A percentile compares a stretch with the other conserved stretches of the same genome.
Evolutionary conservation across 2,797 vertebrate genomes (phyloP).

Genomic region (Chaunax sp.): DNA sequence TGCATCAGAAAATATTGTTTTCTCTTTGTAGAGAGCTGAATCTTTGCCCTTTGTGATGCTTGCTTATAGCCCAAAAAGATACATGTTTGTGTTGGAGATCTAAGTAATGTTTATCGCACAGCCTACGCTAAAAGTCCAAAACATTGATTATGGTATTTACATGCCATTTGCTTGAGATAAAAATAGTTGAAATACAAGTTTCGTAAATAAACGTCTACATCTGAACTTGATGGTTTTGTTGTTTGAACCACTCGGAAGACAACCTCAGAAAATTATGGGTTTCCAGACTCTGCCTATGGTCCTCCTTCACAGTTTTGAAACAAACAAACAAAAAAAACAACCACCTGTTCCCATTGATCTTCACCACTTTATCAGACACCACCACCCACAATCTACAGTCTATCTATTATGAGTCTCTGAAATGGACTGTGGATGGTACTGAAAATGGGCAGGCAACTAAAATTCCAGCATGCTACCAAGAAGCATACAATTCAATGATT

Average conservation of each 20-base stretch:
- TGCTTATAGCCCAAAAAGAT: not conserved
- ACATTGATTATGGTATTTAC: no score
- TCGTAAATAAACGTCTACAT: not conserved
- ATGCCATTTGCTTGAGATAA: not conserved
- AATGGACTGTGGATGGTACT: not conserved
- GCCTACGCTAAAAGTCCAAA: not conserved
- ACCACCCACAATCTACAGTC: constrained; percentile 6
- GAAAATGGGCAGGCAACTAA: no score
- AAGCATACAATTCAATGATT: no score
- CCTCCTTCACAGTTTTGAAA: not conserved
- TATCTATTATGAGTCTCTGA: no score
- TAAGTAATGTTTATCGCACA: not conserved
- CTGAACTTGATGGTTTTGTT: not conserved
- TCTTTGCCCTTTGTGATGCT: not conserved
- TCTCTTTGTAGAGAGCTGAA: not conserved
- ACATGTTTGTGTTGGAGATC: not conserved
- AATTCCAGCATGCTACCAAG: no score
- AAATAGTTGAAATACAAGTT: not conserved
- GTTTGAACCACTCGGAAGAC: not conserved
- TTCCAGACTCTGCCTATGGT: not conserved
- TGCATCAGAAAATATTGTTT: not conserved
- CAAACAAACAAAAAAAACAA: no score
- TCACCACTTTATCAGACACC: constrained; percentile 9
- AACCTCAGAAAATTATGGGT: no score
- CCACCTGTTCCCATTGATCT: not conserved